Evolutionary conservation across 1,140 invertebrate species (phyloP), one percentile per base, ranked within the genome.

Genomic region (Tetramorium alpestre): DNA sequence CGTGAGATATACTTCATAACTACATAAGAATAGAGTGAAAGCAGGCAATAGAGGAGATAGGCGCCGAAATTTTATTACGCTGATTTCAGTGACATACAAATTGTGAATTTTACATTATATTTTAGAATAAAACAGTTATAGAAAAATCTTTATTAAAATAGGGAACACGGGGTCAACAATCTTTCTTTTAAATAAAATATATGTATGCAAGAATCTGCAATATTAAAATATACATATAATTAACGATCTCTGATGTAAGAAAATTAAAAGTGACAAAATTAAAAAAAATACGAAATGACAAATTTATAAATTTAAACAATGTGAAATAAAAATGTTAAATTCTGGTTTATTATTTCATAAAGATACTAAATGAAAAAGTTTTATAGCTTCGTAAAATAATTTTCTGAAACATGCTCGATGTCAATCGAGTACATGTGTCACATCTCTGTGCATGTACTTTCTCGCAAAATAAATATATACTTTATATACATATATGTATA

Each of bases 11-110:
- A 41, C 38, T 44, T 18, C 22, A 58, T 58, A 22, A 28, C 6
- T 11, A 22, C n/a, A 47, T 65, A 65, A 80, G 77, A 51, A 80
- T 80, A 69, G 1, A 4, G 8, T 54, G 13, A 69, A 80, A 80
- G 11, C n/a, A 25, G 44, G 1, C 3, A 69, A 80, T 67, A 67
- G 28, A 49, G 13, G 38, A 49, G 25, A 38, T 47, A 65, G 13
- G 5, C 7, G 44, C 1, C 7, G 7, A 51, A 80, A 80, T 54
- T 67, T 78, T 69, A 41, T 7, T n/a, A n/a, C n/a, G 1, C 13
- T 28, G 56, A 28, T 62, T 13, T 60, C 38, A 18, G 2, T 58
- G 38, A 18, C 22, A 76, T 3, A 25, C 18, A 41, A 25, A 47
- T 75, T 13, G 11, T 25, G 7, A 76, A 76, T 60, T 13, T 41